phyloP scores from a whole-genome alignment of 2,113 vertebrate genomes.

The Thinocorus orbignyianus region DNA sequence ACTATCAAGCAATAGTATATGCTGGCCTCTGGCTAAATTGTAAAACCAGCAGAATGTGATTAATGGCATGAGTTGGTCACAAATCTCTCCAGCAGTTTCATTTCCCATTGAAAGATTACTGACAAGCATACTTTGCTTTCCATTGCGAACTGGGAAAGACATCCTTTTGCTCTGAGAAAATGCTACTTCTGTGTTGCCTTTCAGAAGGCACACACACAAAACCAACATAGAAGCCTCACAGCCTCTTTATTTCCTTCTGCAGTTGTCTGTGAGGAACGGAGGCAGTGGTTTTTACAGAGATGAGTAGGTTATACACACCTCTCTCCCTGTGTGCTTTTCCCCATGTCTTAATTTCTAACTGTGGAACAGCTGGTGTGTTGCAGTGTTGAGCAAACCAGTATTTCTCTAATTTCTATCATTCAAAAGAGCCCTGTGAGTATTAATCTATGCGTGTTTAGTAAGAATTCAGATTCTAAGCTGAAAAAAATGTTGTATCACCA shows the following conservation, averaged over 20 bases:
- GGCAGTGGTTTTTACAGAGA: not conserved
- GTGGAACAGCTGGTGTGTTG: not conserved
- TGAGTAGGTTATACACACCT: not conserved
- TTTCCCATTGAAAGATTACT: not conserved
- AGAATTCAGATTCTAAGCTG: not conserved
- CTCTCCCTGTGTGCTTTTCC: not conserved
- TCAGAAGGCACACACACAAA: not conserved
- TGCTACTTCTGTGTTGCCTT: not conserved
- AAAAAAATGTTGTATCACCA: not conserved
- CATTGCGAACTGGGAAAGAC: not conserved
- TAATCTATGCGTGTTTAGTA: not conserved
- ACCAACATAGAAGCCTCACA: not conserved
- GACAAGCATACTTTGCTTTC: not conserved
- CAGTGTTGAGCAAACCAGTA: not conserved
- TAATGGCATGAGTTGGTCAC: not conserved
- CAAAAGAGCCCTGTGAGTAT: not conserved
- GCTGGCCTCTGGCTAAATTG: not conserved
- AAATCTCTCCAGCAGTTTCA: not conserved
- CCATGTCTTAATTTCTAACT: not conserved
- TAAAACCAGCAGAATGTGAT: not conserved
- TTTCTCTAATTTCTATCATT: not conserved
- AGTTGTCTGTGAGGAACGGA: not conserved
- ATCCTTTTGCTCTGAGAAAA: not conserved
- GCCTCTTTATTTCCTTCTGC: not conserved
- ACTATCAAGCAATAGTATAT: not conserved